Evolutionary conservation across 2,888 invertebrate species (phyloP).

Genomic region (Nomada lathburiana): DNA sequence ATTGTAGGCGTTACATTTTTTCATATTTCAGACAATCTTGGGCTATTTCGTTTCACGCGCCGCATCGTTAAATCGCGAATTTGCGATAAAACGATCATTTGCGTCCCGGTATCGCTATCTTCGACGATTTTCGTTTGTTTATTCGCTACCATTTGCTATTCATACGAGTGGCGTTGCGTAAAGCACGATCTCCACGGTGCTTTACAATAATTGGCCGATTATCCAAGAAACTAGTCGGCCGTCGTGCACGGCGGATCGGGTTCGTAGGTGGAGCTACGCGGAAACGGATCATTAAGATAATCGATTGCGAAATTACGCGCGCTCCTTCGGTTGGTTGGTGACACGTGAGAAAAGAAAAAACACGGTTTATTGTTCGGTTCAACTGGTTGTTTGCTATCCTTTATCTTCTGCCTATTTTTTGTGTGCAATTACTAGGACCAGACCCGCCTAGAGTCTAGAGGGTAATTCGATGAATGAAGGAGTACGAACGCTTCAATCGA

Average conservation of each 20-base stretch:
- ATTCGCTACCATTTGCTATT: not conserved
- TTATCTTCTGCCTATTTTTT: not conserved
- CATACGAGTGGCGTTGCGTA: constrained; percentile 28
- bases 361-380: constrained; percentile 25
- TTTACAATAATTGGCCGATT: constrained; percentile 46
- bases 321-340: constrained; percentile 31
- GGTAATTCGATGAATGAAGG: not conserved
- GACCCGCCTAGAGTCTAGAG: not conserved
- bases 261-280: constrained; percentile 48
- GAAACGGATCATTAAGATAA: constrained; percentile 60
- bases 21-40: not conserved
- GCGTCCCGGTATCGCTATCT: not conserved
- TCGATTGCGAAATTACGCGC: constrained; percentile 45
- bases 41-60: not conserved
- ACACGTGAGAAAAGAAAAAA: constrained; percentile 20
- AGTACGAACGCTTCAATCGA: not conserved
- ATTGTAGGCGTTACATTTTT: not conserved
- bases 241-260: constrained; percentile 15
- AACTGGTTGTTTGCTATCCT: not conserved
- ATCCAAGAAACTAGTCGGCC: constrained; percentile 33
- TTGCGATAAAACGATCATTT: not conserved
- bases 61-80: not conserved
- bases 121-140: constrained; percentile 9
- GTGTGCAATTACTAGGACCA: not conserved
- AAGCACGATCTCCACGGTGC: constrained; percentile 25